A percentile compares a stretch with the other conserved stretches of the same genome.
These are phyloP conservation scores for Agonopterix subpropinquella DNA, from an alignment of 2,888 invertebrate species.

Conservation along the genomic window DNA sequence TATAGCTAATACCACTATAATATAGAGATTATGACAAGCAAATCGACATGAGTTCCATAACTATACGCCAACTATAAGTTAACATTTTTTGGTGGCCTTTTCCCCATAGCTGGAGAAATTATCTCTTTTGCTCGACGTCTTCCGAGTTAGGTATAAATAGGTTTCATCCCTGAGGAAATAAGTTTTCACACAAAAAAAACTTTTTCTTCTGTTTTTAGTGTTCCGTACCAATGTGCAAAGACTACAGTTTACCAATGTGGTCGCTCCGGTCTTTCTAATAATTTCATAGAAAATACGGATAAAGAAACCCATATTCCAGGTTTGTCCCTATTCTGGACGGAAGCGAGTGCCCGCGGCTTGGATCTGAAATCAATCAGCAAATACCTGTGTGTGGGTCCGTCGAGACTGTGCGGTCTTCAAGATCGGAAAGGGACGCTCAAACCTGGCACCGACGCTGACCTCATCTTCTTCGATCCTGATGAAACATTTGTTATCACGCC, in stretches of 20 bases:
- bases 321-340: constrained; percentile 81
- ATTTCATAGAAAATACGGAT: no score
- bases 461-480: constrained; percentile 83
- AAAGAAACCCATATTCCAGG: constrained; percentile 44
- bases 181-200: background rate
- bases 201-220: background rate
- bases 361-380: constrained; percentile 72
- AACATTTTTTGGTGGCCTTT: no score
- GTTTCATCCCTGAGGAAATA: no score
- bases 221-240: background rate
- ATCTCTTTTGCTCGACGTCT: no score
- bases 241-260: no score
- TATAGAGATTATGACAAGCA: no score
- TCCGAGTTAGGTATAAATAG: no score
- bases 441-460: constrained; percentile 81
- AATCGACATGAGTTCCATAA: no score
- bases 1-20: no score
- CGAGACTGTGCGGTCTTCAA: constrained; percentile 77
- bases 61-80: no score
- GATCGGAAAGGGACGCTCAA: constrained; percentile 77
- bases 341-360: constrained; percentile 70
- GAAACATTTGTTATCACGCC: constrained; percentile 72
- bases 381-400: constrained; percentile 77
- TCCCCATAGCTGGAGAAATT: no score
- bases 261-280: background rate